Evolutionary conservation across 2,797 vertebrate genomes (phyloP).

Genomic region (Pipistrellus nathusii): DNA sequence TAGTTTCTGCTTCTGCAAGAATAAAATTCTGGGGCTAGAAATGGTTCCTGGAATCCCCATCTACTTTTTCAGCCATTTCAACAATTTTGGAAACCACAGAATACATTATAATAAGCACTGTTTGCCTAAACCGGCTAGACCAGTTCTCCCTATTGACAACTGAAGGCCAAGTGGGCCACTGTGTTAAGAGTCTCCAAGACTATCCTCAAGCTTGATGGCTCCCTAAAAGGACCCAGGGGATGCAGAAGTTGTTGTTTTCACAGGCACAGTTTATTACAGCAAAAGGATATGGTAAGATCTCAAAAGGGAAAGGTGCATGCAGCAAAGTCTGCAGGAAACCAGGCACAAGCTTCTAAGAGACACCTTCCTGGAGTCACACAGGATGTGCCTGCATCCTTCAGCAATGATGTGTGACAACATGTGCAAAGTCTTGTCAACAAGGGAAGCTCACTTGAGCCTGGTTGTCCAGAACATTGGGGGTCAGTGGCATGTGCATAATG

Average conservation of each 20-base stretch:
- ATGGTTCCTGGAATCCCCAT: background rate
- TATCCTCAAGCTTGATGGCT: background rate
- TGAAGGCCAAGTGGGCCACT: background rate
- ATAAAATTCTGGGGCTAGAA: background rate
- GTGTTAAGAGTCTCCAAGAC: background rate
- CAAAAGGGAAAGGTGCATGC: background rate
- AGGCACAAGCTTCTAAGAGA: background rate
- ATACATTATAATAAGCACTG: background rate
- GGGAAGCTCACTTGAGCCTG: background rate
- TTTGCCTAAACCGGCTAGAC: background rate
- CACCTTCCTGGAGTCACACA: background rate
- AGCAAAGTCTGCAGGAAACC: background rate
- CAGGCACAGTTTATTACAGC: background rate
- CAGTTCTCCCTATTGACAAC: background rate
- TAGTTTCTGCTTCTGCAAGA: background rate
- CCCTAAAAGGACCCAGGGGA: background rate
- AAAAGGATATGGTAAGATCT: background rate
- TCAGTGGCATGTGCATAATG: background rate
- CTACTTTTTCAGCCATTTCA: slow-evolving; percentile 4
- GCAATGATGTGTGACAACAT: background rate
- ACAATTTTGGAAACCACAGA: background rate
- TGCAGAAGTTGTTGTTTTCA: background rate
- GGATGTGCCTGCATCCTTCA: background rate
- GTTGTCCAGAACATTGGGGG: background rate
- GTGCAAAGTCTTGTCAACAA: background rate